A percentile compares a stretch with the other conserved stretches of the same genome.
phyloP scores from a whole-genome alignment of 2,797 vertebrate genomes.

The Lates japonicus region DNA sequence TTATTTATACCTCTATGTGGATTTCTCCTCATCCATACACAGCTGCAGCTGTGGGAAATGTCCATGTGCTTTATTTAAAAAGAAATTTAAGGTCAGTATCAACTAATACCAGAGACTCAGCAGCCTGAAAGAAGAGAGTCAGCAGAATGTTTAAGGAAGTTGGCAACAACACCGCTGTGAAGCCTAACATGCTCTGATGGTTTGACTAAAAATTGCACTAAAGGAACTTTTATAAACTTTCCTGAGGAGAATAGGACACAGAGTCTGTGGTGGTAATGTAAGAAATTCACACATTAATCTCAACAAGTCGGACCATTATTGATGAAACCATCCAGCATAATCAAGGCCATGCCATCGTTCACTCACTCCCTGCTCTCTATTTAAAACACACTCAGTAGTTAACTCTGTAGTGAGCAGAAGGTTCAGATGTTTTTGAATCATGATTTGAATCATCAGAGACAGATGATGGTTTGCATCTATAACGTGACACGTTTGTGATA shows the following conservation, averaged over 20 bases:
- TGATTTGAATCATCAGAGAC: neutral
- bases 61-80: neutral
- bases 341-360: no score
- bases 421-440: neutral
- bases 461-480: neutral
- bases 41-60: neutral
- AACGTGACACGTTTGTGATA: no score
- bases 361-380: neutral
- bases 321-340: no score
- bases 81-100: neutral
- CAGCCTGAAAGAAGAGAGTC: constrained; percentile 3
- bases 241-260: neutral
- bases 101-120: neutral
- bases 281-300: neutral
- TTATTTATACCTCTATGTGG: neutral
- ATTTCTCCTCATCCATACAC: neutral
- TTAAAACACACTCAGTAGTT: no score
- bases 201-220: neutral
- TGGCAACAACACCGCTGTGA: neutral
- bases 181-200: neutral
- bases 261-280: neutral
- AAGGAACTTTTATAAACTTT: neutral
- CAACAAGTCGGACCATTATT: neutral
- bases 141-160: constrained; percentile 25
- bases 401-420: no score